Evolutionary conservation across 2,797 vertebrate species (phyloP).

Genomic region (Jordanella pulchra): DNA sequence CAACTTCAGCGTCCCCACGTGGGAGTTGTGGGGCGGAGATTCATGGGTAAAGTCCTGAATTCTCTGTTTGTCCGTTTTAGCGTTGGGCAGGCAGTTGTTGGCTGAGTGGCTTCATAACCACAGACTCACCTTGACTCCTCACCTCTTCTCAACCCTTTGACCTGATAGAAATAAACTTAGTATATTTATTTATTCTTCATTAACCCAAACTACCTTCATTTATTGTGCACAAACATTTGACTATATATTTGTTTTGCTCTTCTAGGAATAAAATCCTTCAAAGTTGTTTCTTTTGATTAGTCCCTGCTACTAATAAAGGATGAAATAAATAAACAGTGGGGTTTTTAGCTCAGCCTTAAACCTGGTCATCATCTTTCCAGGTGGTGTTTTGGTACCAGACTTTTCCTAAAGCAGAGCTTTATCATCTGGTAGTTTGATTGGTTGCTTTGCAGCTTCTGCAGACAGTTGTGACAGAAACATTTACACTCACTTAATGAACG

Average conservation of each 20-base stretch:
- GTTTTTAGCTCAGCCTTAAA: too few relatives aligned
- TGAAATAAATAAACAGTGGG: neutral
- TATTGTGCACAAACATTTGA: too few relatives aligned
- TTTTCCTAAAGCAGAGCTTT: neutral
- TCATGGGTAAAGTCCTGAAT: constrained; percentile 82
- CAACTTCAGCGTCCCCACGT: constrained; percentile 83
- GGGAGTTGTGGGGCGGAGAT: constrained; percentile 86
- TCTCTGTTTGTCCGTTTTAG: constrained; percentile 66
- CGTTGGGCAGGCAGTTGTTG: constrained; percentile 57
- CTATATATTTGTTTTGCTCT: too few relatives aligned
- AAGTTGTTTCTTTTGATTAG: neutral
- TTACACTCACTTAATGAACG: too few relatives aligned
- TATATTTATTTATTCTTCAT: neutral
- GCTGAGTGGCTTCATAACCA: constrained; percentile 41
- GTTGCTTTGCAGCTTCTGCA: constrained; percentile 1
- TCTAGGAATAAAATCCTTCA: neutral
- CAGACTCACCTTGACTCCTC: constrained; percentile 67
- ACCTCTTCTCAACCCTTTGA: constrained; percentile 28
- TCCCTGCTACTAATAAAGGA: neutral
- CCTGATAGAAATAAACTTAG: neutral
- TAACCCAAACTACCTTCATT: too few relatives aligned
- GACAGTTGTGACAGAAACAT: neutral
- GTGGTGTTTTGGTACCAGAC: neutral
- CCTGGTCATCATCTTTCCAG: neutral
- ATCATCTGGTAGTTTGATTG: neutral